Evolutionary conservation across 2,113 vertebrate species (phyloP).

Genomic region (Urocolius indicus): DNA sequence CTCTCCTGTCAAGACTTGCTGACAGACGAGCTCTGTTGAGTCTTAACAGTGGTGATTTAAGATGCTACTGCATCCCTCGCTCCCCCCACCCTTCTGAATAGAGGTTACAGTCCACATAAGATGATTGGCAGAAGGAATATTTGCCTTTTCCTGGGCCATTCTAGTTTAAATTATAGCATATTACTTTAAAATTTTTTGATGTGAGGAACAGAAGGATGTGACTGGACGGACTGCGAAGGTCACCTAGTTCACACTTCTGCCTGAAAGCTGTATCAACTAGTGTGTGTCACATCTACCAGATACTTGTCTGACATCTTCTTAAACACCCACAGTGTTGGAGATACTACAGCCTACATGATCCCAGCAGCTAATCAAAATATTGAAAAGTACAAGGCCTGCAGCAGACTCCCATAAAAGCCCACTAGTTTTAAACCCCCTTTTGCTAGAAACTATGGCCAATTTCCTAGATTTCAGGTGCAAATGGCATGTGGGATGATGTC

Average conservation of each 20-base stretch:
- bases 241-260: neutral
- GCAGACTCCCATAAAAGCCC: neutral
- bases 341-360: neutral
- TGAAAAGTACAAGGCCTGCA: neutral
- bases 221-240: neutral
- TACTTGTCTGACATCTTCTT: neutral
- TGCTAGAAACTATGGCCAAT: neutral
- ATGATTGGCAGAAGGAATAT: neutral
- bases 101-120: neutral
- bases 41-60: conserved; percentile 12
- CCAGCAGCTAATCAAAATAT: neutral
- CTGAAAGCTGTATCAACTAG: neutral
- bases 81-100: neutral
- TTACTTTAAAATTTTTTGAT: conserved; percentile 1
- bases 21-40: neutral
- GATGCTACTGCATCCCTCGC: neutral
- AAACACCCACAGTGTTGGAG: neutral
- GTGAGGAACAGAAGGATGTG: neutral
- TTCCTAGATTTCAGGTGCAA: neutral
- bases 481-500: neutral
- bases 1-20: conserved; percentile 32
- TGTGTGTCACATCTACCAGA: neutral
- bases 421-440: neutral
- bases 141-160: neutral
- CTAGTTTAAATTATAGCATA: neutral